Percentiles rank a stretch among this genome's conserved stretches.
These are phyloP conservation scores for Agrotis exclamationis DNA, from an alignment of 2,888 invertebrate species.

Conservation along the genomic window DNA sequence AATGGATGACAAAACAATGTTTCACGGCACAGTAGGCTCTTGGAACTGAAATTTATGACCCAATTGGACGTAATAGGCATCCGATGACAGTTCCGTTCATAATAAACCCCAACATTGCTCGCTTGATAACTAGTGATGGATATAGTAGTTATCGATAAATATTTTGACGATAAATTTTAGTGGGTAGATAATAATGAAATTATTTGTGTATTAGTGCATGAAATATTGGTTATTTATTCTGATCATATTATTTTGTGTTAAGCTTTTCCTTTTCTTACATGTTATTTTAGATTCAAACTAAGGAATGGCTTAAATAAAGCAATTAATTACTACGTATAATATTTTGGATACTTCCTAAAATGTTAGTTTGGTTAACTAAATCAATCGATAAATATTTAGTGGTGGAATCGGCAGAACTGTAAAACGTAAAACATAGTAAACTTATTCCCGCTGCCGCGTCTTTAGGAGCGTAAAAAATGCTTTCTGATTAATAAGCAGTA, in stretches of 20 bases:
- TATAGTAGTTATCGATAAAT: slow-evolving; percentile 61
- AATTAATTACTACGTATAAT: too few relatives aligned
- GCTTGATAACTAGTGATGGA: slow-evolving; percentile 67
- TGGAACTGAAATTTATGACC: slow-evolving; percentile 74
- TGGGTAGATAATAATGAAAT: slow-evolving; percentile 30
- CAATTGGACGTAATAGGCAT: slow-evolving; percentile 75
- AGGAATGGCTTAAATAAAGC: too few relatives aligned
- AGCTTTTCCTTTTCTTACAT: too few relatives aligned
- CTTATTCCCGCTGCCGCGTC: too few relatives aligned
- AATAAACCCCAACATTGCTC: slow-evolving; percentile 73
- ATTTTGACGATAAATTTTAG: slow-evolving; percentile 45
- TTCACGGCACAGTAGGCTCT: slow-evolving; percentile 63
- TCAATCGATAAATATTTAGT: slow-evolving; percentile 61
- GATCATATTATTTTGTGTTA: too few relatives aligned
- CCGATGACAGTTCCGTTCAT: slow-evolving; percentile 78
- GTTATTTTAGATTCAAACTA: too few relatives aligned
- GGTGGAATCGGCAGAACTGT: neutral
- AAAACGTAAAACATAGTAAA: neutral
- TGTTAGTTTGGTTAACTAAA: too few relatives aligned
- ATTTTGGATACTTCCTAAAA: too few relatives aligned
- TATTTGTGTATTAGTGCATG: neutral
- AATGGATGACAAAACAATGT: slow-evolving; percentile 59
- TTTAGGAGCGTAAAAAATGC: neutral
- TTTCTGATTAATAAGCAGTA: neutral
- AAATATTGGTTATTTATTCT: too few relatives aligned